Conservation (phyloP, 1,140 invertebrate genomes). For the Caerostris darwini region DNA sequence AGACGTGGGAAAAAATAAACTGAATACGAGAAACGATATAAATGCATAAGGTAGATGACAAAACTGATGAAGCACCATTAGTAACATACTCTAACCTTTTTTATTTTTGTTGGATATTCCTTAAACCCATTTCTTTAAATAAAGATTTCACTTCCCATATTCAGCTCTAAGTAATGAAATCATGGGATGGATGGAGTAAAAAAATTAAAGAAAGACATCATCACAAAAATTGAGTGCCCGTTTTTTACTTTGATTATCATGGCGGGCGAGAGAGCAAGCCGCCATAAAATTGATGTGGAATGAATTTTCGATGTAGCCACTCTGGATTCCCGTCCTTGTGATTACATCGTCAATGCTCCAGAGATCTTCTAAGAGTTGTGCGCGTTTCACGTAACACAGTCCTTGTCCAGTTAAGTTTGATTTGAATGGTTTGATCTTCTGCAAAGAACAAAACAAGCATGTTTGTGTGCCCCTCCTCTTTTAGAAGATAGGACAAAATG, state of each 20-base stretch:
- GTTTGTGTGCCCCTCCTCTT: no score
- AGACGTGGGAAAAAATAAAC: no score
- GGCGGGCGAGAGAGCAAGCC: neutral
- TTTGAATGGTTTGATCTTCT: no score
- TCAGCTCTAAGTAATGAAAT: conserved; percentile 57
- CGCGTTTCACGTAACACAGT: no score
- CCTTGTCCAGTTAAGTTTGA: no score
- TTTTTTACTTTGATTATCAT: conserved; percentile 68
- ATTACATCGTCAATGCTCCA: no score
- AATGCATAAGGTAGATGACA: conserved; percentile 55
- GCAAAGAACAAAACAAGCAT: no score
- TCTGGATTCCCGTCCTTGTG: conserved; percentile 51
- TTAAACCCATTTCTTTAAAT: conserved; percentile 66
- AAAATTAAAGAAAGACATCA: conserved; percentile 64
- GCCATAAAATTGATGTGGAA: conserved; percentile 45
- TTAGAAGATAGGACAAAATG: no score
- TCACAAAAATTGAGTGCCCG: conserved; percentile 39
- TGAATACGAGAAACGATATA: conserved; percentile 29
- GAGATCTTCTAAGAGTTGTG: no score
- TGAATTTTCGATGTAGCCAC: conserved; percentile 66
- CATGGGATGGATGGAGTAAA: conserved; percentile 34
- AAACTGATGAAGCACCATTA: conserved; percentile 72
- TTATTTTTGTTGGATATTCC: conserved; percentile 7
- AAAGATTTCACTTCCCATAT: conserved; percentile 49
- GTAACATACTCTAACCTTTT: conserved; percentile 30